Percentiles rank a stretch among this genome's conserved stretches.
Evolutionary conservation across 2,797 vertebrate species (phyloP).

Genomic region (Loriculus beryllinus): DNA sequence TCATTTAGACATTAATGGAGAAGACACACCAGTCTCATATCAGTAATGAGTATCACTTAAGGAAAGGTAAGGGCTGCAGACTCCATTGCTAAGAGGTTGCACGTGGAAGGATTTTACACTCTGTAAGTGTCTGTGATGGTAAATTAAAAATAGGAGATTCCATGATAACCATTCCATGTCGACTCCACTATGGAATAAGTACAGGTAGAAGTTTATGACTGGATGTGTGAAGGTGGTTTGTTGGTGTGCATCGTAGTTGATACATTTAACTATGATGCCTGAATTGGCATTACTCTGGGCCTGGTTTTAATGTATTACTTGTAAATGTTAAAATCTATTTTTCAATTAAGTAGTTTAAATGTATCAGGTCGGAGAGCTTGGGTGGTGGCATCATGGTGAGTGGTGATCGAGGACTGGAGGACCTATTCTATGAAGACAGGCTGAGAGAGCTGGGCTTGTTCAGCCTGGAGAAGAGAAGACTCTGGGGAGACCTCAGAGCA

Average conservation of each 20-base stretch:
- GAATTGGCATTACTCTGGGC: not conserved
- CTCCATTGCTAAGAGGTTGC: not conserved
- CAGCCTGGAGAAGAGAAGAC: not conserved
- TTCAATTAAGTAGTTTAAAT: not conserved
- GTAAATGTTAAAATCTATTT: not conserved
- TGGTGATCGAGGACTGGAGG: not conserved
- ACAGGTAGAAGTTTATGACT: not conserved
- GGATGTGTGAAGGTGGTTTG: not conserved
- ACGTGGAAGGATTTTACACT: not conserved
- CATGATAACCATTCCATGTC: not conserved
- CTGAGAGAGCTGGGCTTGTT: not conserved
- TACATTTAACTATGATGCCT: not conserved
- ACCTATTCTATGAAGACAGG: not conserved
- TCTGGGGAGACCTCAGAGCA: rapidly evolving
- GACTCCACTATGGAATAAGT: not conserved
- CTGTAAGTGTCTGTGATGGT: not conserved
- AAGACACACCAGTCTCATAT: not conserved
- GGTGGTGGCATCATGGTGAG: not conserved
- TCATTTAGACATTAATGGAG: not conserved
- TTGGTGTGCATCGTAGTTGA: not conserved
- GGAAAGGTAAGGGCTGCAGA: not conserved
- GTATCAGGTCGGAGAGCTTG: not conserved
- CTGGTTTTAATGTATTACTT: not conserved
- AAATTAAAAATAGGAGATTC: not conserved
- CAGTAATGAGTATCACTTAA: not conserved